phyloP scores from a whole-genome alignment of 2,797 vertebrate species.

The Babyrousa celebensis region DNA sequence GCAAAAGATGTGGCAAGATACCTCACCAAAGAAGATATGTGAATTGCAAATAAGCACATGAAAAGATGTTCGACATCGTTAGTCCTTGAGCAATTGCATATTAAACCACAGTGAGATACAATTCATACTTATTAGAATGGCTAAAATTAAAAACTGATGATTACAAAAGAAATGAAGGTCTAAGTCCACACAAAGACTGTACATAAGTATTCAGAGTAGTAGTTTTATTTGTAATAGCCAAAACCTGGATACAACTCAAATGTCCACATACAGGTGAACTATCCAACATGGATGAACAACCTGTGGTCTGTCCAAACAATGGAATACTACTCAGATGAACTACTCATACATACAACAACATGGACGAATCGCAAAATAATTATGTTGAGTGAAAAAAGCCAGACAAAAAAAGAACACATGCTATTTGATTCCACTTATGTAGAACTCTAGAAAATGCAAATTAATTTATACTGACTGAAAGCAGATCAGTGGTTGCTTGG shows the following conservation, averaged over 20 bases:
- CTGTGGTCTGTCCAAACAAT: not conserved
- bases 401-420: not conserved
- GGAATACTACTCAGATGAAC: not conserved
- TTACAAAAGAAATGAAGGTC: slow-evolving; percentile 5
- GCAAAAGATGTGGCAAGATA: not conserved
- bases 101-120: not conserved
- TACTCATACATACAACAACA: not conserved
- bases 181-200: not conserved
- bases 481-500: not conserved
- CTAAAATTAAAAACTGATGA: not conserved
- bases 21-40: not conserved
- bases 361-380: not conserved
- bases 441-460: not conserved
- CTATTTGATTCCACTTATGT: slow-evolving; percentile 12
- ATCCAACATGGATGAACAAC: slow-evolving; percentile 15
- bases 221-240: not conserved
- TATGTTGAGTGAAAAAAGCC: slow-evolving; percentile 32
- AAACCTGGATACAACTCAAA: slow-evolving; percentile 13
- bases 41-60: not conserved
- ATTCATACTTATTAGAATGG: not conserved
- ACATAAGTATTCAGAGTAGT: not conserved
- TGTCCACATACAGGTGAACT: not conserved
- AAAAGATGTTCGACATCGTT: slow-evolving; percentile 7
- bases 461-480: not conserved
- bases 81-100: slow-evolving; percentile 4